Evolutionary conservation across 2,888 invertebrate species (phyloP).

Genomic region (Eristalinus sepulchralis): DNA sequence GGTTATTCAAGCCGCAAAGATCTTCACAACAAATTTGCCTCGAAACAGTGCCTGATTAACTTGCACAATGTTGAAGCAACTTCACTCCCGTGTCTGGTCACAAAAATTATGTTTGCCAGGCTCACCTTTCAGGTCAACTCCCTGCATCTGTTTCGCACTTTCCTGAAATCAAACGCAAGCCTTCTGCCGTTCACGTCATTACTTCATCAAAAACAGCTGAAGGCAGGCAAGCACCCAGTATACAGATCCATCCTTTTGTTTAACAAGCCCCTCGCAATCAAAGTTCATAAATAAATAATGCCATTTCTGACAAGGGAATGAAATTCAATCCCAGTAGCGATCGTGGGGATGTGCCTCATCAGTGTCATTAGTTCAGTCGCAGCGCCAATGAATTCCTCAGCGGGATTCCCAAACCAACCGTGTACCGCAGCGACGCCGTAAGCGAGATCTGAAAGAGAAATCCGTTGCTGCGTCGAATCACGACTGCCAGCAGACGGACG

Average conservation of each 20-base stretch:
- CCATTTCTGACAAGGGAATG: conserved; percentile 65
- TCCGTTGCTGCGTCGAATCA: conserved; percentile 54
- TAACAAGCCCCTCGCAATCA: conserved; percentile 62
- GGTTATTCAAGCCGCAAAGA: too few relatives aligned
- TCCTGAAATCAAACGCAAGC: conserved; percentile 18
- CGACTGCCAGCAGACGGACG: conserved; percentile 68
- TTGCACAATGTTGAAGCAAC: too few relatives aligned
- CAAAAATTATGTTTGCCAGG: too few relatives aligned
- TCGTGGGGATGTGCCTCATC: conserved; percentile 63
- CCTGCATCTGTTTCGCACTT: neutral
- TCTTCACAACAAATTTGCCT: too few relatives aligned
- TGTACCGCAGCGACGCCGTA: neutral
- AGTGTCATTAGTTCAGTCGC: conserved; percentile 52
- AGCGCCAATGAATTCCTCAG: conserved; percentile 61
- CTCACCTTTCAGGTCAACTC: too few relatives aligned
- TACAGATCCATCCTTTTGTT: conserved; percentile 30
- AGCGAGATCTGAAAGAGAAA: neutral
- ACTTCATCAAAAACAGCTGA: conserved; percentile 8
- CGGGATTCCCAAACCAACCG: conserved; percentile 58
- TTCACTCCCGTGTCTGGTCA: too few relatives aligned
- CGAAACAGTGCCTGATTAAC: too few relatives aligned
- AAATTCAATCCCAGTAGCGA: conserved; percentile 71
- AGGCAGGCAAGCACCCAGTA: neutral
- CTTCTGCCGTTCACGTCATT: conserved; percentile 32
- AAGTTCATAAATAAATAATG: conserved; percentile 66